Conservation (phyloP, 2,113 vertebrate genomes). For the Hydrochoerus hydrochaeris region DNA sequence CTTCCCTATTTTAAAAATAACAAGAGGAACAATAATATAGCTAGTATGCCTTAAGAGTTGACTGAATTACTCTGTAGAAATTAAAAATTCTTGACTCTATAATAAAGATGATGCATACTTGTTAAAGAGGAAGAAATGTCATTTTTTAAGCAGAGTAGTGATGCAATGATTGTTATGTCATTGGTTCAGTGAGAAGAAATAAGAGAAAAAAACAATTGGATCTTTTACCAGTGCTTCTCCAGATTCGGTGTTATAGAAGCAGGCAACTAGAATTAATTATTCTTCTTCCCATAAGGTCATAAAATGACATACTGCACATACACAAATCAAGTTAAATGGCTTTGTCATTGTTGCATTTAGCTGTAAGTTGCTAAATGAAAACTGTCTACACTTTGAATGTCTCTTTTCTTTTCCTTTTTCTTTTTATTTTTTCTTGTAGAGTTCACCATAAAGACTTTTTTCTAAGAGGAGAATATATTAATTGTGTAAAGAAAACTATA, state of each 20-base stretch:
- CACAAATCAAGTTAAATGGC: not conserved
- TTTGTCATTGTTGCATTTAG: not conserved
- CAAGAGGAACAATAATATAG: not conserved
- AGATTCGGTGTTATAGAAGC: not conserved
- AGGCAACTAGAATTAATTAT: not conserved
- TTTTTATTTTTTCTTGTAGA: not conserved
- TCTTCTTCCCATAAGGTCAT: not conserved
- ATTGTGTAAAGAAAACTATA: not conserved
- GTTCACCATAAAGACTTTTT: not conserved
- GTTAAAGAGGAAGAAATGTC: not conserved
- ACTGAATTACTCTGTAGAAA: slow-evolving; percentile 6
- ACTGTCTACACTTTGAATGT: not conserved
- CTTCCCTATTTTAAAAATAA: not conserved
- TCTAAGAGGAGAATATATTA: not conserved
- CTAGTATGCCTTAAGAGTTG: not conserved
- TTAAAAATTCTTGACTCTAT: not conserved
- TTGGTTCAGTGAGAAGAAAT: not conserved
- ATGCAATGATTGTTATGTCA: not conserved
- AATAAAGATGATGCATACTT: not conserved
- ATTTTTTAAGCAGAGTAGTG: not conserved
- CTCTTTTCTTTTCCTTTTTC: too few species aligned
- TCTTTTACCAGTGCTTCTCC: not conserved
- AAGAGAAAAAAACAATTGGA: not conserved
- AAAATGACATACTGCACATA: not conserved
- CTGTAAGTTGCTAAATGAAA: not conserved